Percentiles rank a stretch among this genome's conserved stretches.
Conservation (phyloP, 2,113 vertebrate genomes). For the Alethe castanea region DNA sequence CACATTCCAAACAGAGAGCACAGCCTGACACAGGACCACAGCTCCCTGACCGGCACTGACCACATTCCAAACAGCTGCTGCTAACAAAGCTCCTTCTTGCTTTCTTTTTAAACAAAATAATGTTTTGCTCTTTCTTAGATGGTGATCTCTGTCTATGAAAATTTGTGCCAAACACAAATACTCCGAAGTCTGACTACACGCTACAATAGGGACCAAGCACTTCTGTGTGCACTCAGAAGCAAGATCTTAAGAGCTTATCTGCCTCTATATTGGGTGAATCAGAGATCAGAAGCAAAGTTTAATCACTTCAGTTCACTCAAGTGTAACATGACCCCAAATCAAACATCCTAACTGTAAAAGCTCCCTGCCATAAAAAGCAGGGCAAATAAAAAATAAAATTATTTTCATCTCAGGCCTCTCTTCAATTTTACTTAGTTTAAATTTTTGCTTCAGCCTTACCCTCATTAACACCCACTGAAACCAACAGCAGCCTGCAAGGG, state of each 20-base stretch:
- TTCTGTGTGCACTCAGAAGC: neutral
- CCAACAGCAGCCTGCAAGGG: neutral
- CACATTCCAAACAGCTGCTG: neutral
- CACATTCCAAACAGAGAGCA: neutral
- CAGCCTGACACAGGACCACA: neutral
- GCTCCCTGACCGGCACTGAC: neutral
- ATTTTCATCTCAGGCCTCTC: neutral
- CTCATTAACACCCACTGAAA: neutral
- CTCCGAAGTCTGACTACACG: neutral
- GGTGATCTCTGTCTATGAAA: neutral
- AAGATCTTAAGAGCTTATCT: neutral
- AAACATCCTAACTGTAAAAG: neutral
- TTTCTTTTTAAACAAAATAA: neutral
- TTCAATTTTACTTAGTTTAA: neutral
- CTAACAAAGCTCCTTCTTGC: neutral
- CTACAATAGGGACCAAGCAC: neutral
- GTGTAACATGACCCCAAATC: neutral
- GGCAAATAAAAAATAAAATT: neutral
- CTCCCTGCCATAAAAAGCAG: neutral
- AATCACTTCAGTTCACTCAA: conserved; percentile 1
- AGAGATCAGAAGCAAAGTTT: conserved; percentile 1
- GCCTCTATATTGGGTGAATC: neutral
- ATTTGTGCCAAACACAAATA: neutral
- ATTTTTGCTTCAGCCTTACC: neutral
- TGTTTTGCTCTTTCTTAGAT: neutral